Base-by-base conservation (phyloP, 35 echinoderm and acorn worm species). In the Nesometra sesokonis region DNA sequence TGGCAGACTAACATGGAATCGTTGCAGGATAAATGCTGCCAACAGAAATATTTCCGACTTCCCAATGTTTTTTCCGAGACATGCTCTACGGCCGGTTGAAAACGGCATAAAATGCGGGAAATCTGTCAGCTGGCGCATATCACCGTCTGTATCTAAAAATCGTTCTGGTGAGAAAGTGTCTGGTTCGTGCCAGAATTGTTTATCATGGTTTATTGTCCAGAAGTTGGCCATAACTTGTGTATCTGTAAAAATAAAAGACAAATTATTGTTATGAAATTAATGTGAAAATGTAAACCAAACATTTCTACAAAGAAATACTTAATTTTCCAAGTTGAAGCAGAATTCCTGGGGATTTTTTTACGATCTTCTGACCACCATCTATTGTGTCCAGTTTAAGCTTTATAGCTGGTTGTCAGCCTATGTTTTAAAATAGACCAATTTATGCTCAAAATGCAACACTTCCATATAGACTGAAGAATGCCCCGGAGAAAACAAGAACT, bases 161-260 rank as follows among this genome's bases (percentile, higher is more conserved):
- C 92, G 85, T 86, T 94, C 93, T 32, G 96, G 96, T 36, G 82
- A 31, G 78, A 94, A 99, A 34, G 82, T 35, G 17, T 92, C 84
- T 30, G 96, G 96, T 35, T 99, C 80, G 7, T 89, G 33, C 96
- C 96, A 99, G 31, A 80, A 84, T 13, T 46, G 77, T 40, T 94
- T 17, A 47, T 93, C 90, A 47, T 91, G 96, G 47, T 99, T 91
- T n/a, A 99, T 90, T 9, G 88, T 88, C 85, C 93, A 94, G 52
- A 99, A 94, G 36, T 99, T 97, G 32, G 96, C 96, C 87, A 99
- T 77, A 37, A 97, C 95, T 88, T 94, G 96, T 47, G 96, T 99
- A 11, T 93, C 96, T 99, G 87, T 32, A 78, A 0, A 37, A 84
- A 43, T 15, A 43, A 15, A 43, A n/a, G n/a, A n/a, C n/a, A n/a